These are phyloP conservation scores for Rugalucina vietnamica DNA, from an alignment of 2,888 invertebrate species.

Conservation along the genomic window DNA sequence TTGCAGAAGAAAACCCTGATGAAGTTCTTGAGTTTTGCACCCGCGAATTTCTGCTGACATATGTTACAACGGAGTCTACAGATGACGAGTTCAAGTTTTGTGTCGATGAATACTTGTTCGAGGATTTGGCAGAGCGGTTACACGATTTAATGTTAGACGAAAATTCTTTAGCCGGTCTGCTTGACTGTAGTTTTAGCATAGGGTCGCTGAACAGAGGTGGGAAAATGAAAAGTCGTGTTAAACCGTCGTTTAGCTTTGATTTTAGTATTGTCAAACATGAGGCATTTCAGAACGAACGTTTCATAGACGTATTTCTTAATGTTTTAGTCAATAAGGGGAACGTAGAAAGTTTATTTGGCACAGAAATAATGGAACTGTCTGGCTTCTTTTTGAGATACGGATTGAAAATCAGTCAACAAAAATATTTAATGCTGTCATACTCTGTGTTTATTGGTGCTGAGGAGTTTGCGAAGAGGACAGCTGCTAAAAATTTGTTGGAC, in stretches of 20 bases:
- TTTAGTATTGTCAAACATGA: conserved; percentile 16
- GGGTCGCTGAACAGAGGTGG: neutral
- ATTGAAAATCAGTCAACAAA: conserved; percentile 12
- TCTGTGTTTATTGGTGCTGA: conserved; percentile 5
- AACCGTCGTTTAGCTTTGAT: neutral
- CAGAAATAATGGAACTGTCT: conserved; percentile 19
- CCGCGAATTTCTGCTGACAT: conserved; percentile 35
- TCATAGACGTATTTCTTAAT: conserved; percentile 7
- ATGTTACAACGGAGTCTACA: conserved; percentile 17
- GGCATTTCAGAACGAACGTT: conserved; percentile 10
- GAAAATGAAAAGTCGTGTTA: conserved; percentile 3
- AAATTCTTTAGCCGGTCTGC: neutral
- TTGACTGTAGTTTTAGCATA: neutral
- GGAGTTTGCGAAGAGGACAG: neutral
- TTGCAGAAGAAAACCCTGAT: conserved; percentile 30
- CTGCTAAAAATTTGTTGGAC: neutral
- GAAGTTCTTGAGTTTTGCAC: conserved; percentile 29
- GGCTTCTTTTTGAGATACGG: conserved; percentile 32
- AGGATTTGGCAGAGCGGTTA: conserved; percentile 12
- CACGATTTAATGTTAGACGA: neutral
- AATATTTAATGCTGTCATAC: conserved; percentile 24
- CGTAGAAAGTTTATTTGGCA: neutral
- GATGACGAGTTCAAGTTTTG: conserved; percentile 19
- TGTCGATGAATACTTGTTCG: conserved; percentile 14
- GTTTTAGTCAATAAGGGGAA: neutral